Conservation (phyloP, 2,797 vertebrate genomes). For the Loriculus beryllinus region DNA sequence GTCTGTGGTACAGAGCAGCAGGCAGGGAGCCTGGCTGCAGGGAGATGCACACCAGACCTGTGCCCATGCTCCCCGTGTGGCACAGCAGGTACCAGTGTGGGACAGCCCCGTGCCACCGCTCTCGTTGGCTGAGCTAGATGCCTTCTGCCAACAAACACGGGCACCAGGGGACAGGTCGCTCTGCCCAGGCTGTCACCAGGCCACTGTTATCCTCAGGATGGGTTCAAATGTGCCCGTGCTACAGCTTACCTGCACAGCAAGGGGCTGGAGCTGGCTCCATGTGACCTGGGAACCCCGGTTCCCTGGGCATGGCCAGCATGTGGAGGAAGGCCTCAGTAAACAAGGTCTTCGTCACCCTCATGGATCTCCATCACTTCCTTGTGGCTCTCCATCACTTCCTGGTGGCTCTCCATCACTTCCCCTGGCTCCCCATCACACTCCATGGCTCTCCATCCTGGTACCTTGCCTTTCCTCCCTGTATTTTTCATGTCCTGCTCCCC, state of each 20-base stretch:
- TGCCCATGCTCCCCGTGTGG: accelerated
- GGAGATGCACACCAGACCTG: background rate
- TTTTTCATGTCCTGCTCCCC: background rate
- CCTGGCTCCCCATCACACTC: background rate
- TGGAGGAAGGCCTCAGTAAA: background rate
- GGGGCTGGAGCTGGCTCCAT: accelerated
- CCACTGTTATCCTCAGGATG: accelerated
- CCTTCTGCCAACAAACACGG: background rate
- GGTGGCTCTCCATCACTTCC: background rate
- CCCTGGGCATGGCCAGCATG: background rate
- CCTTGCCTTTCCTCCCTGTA: background rate
- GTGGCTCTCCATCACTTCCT: no score
- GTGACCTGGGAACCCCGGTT: background rate
- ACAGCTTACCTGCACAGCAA: background rate
- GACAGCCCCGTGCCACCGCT: accelerated
- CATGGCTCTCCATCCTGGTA: background rate
- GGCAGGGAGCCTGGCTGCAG: background rate
- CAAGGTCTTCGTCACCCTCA: background rate
- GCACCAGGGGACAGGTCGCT: accelerated
- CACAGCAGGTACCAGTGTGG: accelerated
- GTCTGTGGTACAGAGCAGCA: background rate
- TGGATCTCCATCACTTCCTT: background rate
- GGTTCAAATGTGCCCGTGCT: background rate
- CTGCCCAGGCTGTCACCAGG: background rate
- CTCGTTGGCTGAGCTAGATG: background rate